Evolutionary conservation across 2,888 invertebrate species (phyloP).

Genomic region (Coenonympha glycerion): DNA sequence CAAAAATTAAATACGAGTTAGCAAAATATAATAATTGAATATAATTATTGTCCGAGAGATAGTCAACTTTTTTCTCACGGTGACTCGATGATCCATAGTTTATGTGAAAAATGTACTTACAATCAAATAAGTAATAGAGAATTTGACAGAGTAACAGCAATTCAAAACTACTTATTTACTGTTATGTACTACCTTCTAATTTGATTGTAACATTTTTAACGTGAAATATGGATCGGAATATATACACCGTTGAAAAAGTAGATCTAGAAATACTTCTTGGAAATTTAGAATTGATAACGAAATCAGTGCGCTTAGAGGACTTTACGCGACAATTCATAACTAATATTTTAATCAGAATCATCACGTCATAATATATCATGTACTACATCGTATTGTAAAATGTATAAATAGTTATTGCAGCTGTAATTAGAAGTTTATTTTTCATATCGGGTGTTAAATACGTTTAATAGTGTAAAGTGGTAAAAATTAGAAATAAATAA

Average conservation of each 20-base stretch:
- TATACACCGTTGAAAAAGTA: neutral
- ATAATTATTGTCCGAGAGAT: slow-evolving; percentile 32
- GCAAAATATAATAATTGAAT: slow-evolving; percentile 55
- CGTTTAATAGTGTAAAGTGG: slow-evolving; percentile 73
- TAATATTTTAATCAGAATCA: slow-evolving; percentile 50
- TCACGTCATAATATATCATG: slow-evolving; percentile 44
- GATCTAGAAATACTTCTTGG: neutral
- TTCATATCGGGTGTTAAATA: slow-evolving; percentile 76
- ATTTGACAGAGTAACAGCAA: no score
- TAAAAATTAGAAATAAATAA: slow-evolving; percentile 29
- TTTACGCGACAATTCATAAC: slow-evolving; percentile 50
- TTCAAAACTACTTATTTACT: no score
- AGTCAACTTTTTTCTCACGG: neutral
- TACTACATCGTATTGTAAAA: slow-evolving; percentile 61
- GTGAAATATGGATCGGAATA: neutral
- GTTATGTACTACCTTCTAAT: no score
- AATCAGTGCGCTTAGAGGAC: slow-evolving; percentile 67
- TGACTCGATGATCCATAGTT: neutral
- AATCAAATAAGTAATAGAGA: no score
- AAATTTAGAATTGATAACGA: slow-evolving; percentile 32
- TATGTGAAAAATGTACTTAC: neutral
- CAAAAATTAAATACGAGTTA: slow-evolving; percentile 43
- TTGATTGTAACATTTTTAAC: neutral
- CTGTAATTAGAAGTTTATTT: slow-evolving; percentile 76
- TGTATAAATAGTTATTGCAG: slow-evolving; percentile 76